A percentile compares a stretch with the other conserved stretches of the same genome.
Evolutionary conservation across 2,113 vertebrate genomes (phyloP).

Genomic region (Psittacara wagleri): DNA sequence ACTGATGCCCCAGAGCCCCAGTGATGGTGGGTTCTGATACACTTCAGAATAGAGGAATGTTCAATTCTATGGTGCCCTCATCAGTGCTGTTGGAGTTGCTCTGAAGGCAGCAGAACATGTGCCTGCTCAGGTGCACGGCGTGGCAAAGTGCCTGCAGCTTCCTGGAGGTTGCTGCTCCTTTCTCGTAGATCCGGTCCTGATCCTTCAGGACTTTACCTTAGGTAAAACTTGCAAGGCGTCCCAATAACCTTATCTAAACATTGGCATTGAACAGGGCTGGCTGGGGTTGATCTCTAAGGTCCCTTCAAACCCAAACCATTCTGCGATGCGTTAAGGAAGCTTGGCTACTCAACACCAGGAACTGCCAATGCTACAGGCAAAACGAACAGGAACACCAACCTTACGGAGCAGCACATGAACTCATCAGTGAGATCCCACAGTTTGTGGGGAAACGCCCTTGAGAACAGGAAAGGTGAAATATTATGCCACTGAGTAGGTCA

Average conservation of each 20-base stretch:
- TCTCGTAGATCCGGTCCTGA: no score
- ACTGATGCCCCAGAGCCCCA: no score
- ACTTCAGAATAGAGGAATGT: no score
- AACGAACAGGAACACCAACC: neutral
- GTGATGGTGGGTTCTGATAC: no score
- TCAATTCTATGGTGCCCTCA: no score
- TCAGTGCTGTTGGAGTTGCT: no score
- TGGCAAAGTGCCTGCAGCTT: no score
- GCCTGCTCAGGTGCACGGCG: no score
- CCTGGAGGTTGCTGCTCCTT: no score
- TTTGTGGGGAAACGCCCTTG: neutral
- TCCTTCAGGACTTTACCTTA: no score
- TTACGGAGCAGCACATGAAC: neutral
- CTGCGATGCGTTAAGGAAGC: neutral
- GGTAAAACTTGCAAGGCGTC: no score
- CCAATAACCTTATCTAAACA: neutral
- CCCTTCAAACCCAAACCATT: neutral
- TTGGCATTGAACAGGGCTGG: neutral
- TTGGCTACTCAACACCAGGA: neutral
- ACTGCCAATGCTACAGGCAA: fast-evolving
- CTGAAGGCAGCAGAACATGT: no score
- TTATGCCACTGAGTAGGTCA: fast-evolving
- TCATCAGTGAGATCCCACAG: neutral
- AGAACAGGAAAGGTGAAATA: neutral
- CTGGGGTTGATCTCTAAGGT: neutral